These are phyloP conservation scores for Mantis religiosa DNA, from an alignment of 2,888 invertebrate species.

Conservation along the genomic window DNA sequence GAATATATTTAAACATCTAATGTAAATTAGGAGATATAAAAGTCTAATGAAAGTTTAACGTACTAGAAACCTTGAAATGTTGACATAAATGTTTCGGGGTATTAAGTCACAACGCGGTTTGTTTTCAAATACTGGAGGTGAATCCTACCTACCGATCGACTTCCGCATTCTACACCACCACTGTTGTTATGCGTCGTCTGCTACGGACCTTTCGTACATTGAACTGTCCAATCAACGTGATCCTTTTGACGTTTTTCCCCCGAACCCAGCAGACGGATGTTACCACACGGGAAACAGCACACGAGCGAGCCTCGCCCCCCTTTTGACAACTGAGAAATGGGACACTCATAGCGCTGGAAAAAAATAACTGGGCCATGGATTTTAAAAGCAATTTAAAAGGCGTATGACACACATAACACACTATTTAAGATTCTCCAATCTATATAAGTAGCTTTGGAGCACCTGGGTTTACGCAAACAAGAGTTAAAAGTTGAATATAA, in stretches of 20 bases:
- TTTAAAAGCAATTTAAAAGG: background rate
- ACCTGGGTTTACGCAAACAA: background rate
- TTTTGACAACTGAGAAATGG: background rate
- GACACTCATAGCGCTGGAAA: background rate
- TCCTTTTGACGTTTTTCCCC: background rate
- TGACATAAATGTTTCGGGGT: too few species aligned
- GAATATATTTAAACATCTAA: too few species aligned
- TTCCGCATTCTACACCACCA: background rate
- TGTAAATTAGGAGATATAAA: too few species aligned
- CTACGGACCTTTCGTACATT: background rate
- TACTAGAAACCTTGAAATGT: too few species aligned
- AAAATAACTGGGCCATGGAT: background rate
- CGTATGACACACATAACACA: background rate
- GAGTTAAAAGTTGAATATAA: background rate
- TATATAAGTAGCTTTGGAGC: background rate
- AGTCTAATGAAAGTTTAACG: too few species aligned
- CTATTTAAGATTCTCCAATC: background rate
- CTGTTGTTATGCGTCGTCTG: background rate
- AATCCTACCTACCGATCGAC: background rate
- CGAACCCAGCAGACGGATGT: background rate
- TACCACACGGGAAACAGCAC: background rate
- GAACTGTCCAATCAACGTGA: background rate
- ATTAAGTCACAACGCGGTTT: too few species aligned
- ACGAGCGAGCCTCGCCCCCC: background rate
- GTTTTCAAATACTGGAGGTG: too few species aligned